A percentile compares a stretch with the other conserved stretches of the same genome.
Conservation (phyloP, 2,797 vertebrate genomes). For the Syndactyla subalaris region DNA sequence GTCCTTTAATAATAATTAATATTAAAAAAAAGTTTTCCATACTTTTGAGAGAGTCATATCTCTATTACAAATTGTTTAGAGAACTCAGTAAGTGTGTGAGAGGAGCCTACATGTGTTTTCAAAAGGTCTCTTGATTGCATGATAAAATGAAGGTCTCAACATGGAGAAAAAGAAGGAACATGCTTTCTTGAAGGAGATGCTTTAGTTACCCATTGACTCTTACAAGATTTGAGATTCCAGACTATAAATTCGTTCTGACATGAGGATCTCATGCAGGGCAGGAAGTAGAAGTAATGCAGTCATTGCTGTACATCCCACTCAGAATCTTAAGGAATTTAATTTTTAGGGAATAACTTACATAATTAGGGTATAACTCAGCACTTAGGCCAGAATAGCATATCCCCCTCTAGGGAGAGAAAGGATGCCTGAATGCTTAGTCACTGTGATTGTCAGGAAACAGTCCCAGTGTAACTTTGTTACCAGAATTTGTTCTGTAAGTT, state of each 20-base stretch:
- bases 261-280: background rate
- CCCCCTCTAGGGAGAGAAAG: background rate
- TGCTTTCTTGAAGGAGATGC: background rate
- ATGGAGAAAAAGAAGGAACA: background rate
- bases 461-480: background rate
- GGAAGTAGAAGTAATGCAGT: background rate
- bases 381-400: background rate
- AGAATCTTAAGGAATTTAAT: background rate
- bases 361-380: background rate
- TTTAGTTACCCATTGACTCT: background rate
- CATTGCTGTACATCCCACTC: background rate
- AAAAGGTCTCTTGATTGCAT: background rate
- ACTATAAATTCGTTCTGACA: background rate
- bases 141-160: background rate
- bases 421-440: background rate
- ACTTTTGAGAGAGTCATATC: background rate
- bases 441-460: background rate
- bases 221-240: background rate
- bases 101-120: background rate
- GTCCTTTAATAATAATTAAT: background rate
- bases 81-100: background rate
- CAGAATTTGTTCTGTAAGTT: background rate
- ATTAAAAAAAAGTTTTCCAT: background rate
- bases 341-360: conserved; percentile 1
- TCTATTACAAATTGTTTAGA: background rate